Evolutionary conservation across 2,797 vertebrate species (phyloP).

Genomic region (Lagorchestes hirsutus): DNA sequence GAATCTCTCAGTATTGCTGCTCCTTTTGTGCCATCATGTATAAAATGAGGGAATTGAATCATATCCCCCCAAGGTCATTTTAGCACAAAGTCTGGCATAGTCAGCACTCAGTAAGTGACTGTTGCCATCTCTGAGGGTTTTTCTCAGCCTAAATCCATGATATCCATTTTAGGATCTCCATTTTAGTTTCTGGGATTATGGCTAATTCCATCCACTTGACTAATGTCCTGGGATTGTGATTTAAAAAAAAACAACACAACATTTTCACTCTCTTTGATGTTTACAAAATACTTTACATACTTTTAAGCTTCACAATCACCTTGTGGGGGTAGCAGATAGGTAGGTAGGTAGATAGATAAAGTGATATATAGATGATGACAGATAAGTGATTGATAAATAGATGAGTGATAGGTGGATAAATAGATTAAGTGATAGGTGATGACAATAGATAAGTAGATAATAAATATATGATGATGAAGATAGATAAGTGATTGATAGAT

Average conservation of each 20-base stretch:
- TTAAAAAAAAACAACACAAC: neutral
- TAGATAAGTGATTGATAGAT: too few relatives aligned
- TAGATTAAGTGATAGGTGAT: too few relatives aligned
- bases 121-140: neutral
- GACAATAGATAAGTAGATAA: neutral
- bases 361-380: too few relatives aligned
- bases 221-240: neutral
- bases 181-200: neutral
- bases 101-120: neutral
- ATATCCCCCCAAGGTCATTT: neutral
- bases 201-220: neutral
- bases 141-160: neutral
- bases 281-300: neutral
- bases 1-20: neutral
- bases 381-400: too few relatives aligned
- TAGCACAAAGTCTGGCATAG: neutral
- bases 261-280: neutral
- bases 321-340: neutral
- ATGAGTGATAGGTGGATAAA: too few relatives aligned
- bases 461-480: too few relatives aligned
- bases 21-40: neutral
- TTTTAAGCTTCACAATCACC: neutral
- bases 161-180: neutral
- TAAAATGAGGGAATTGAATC: neutral
- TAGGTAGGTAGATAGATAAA: neutral